Conservation (phyloP, 2,888 invertebrate species). For the Luffia ferchaultella region DNA sequence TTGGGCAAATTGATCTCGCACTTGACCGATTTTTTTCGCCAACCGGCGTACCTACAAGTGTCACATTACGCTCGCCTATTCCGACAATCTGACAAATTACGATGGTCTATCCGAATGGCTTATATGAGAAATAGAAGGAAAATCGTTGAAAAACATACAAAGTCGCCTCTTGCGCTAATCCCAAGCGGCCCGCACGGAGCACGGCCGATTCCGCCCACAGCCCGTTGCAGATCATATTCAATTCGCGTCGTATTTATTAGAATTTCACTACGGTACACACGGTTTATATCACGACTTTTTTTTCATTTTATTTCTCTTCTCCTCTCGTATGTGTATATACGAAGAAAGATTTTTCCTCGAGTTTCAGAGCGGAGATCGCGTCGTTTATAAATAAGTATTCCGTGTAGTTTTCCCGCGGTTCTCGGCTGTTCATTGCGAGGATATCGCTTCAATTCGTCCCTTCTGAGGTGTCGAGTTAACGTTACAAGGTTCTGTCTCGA, state of each 20-base stretch:
- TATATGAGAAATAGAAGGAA: not conserved
- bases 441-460: too few relatives aligned
- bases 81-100: not conserved
- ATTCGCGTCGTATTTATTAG: constrained; percentile 38
- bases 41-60: too few relatives aligned
- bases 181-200: constrained; percentile 33
- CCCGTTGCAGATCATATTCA: constrained; percentile 39
- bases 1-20: too few relatives aligned
- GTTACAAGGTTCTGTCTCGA: not conserved
- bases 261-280: constrained; percentile 16
- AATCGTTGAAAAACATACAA: constrained; percentile 20
- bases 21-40: too few relatives aligned
- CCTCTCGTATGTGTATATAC: too few relatives aligned
- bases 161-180: constrained; percentile 46
- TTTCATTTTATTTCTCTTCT: not conserved
- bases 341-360: too few relatives aligned
- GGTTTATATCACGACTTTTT: not conserved
- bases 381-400: too few relatives aligned
- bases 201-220: constrained; percentile 42
- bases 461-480: not conserved
- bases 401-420: too few relatives aligned
- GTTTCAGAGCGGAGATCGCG: too few relatives aligned
- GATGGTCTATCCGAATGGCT: not conserved
- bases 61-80: too few relatives aligned
- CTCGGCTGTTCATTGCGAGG: too few relatives aligned